Evolutionary conservation across 2,888 invertebrate genomes (phyloP), one percentile per base, ranked within the genome.

Genomic region (Megastigmus dorsalis): DNA sequence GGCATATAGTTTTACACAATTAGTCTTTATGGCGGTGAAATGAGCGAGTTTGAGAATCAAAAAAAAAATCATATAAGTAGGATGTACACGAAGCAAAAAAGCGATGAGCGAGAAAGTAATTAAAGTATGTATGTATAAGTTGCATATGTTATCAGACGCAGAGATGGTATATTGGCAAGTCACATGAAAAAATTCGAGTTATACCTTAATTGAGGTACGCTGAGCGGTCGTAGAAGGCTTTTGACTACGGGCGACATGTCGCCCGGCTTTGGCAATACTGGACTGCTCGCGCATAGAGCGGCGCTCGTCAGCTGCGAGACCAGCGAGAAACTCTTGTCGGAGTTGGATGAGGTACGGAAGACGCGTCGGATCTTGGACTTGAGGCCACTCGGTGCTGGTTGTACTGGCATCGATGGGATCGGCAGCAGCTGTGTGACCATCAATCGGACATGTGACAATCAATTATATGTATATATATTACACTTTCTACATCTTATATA

Each of bases 231-330:
- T 38, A 91, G 89, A 18, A 91, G 88, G 59, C 90, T 91, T 81
- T 91, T 91, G 54, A 91, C 90, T 60, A 90, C 89, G 3, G 91
- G 90, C n/a, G 91, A 74, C 1, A 89, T 88, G 43, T 88, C 86
- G 18, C 85, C 82, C 38, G 89, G 89, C 45, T 90, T 89, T 18
- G 91, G 91, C 76, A 92, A 88, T 30, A 90, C 91, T 2, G 91
- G 91, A 66, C 91, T 90, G 80, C 91, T 91, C 41, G 91, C 91
- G 83, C 91, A 92, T 13, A 92, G 86, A 1, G 91, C 91, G 0
- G 92, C 91, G 60, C 90, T 90, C 23, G 91, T 91, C 63, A 92
- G 84, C 80, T 91, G 91, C 18, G 90, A 90, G 28, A 91, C 90
- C 69, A 91, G 81, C 13, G 90, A 88, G 75, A 90, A 89, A 80